These are phyloP conservation scores for Anastrepha ludens DNA, from an alignment of 1,140 invertebrate genomes.

Conservation along the genomic window DNA sequence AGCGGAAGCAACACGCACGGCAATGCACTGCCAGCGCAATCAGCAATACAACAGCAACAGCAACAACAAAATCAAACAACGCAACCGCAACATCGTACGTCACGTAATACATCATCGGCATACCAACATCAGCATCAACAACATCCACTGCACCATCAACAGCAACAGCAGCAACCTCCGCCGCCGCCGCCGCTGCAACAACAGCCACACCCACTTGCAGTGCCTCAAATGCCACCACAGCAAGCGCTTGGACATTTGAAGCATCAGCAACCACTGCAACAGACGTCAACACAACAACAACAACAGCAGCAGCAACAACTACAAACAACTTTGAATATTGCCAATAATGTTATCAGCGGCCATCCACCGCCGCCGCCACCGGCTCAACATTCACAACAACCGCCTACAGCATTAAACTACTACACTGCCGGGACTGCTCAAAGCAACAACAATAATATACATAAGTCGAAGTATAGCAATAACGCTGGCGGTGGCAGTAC, in stretches of 20 bases:
- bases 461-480: constrained; percentile 4
- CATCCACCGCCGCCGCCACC: constrained; percentile 2
- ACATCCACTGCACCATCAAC: not conserved
- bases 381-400: constrained; percentile 10
- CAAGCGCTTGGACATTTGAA: not conserved
- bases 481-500: not conserved
- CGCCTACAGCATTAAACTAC: not conserved
- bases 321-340: not conserved
- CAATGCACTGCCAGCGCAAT: constrained; percentile 5
- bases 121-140: not conserved
- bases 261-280: constrained; percentile 1
- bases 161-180: not conserved
- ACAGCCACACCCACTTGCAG: constrained; percentile 3
- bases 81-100: constrained; percentile 1
- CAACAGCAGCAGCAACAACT: constrained; percentile 9
- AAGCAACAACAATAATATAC: constrained; percentile 43
- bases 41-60: constrained; percentile 2
- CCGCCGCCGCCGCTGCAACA: not conserved
- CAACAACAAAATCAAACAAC: not conserved
- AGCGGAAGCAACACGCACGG: not conserved
- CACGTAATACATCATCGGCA: not conserved
- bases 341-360: not conserved
- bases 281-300: not conserved
- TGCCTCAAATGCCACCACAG: constrained; percentile 30
- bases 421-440: not conserved